Percentiles rank a stretch among this genome's conserved stretches.
Conservation (phyloP, 2,888 invertebrate species). For the Apamea crenata region DNA sequence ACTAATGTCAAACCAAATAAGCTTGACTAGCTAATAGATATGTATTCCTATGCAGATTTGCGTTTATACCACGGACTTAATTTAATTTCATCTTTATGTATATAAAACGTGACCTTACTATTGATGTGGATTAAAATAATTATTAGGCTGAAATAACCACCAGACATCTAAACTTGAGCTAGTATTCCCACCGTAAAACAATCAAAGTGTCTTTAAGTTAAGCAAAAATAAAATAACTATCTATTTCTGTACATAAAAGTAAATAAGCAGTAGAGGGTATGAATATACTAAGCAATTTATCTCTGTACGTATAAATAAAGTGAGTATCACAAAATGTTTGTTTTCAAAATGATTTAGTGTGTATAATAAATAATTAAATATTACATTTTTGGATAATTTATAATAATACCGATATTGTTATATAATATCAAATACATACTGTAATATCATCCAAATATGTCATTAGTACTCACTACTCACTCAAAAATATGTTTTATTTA, state of each 20-base stretch:
- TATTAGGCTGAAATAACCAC: constrained; percentile 84
- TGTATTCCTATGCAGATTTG: constrained; percentile 39
- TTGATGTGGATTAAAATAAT: constrained; percentile 72
- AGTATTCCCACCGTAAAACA: constrained; percentile 88
- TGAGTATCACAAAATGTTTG: constrained; percentile 61
- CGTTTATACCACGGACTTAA: constrained; percentile 37
- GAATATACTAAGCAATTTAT: constrained; percentile 72
- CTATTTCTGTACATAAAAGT: constrained; percentile 81
- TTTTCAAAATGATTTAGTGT: constrained; percentile 58
- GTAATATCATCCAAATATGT: constrained; percentile 55
- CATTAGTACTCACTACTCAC: constrained; percentile 64
- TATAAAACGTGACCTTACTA: constrained; percentile 54
- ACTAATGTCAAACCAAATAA: constrained; percentile 50
- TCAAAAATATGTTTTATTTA: constrained; percentile 68
- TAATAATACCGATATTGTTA: constrained; percentile 54
- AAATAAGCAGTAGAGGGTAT: constrained; percentile 74
- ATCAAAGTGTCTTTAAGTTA: constrained; percentile 84
- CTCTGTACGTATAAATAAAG: constrained; percentile 67
- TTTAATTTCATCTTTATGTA: constrained; percentile 38
- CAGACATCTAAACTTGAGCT: constrained; percentile 83
- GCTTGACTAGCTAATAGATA: constrained; percentile 49
- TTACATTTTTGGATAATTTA: constrained; percentile 58
- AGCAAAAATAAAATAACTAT: constrained; percentile 77
- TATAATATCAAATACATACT: constrained; percentile 44
- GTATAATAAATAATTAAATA: constrained; percentile 49